Evolutionary conservation across 2,113 vertebrate species (phyloP).

Genomic region (Neomonachus schauinslandi): DNA sequence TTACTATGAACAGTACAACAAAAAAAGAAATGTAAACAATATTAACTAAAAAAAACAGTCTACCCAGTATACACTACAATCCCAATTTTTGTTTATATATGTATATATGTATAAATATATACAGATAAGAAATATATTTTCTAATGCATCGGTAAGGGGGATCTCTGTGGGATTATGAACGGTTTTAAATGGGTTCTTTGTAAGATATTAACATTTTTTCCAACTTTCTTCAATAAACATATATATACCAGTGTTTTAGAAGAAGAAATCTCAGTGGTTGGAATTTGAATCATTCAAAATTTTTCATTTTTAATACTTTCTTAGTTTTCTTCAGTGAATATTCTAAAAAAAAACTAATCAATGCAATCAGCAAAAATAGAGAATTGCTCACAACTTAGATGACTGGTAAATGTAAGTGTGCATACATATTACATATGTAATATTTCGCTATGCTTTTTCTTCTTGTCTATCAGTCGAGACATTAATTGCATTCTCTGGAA

Average conservation of each 20-base stretch:
- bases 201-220: background rate
- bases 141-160: background rate
- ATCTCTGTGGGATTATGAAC: background rate
- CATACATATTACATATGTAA: background rate
- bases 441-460: background rate
- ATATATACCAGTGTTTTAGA: background rate
- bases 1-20: background rate
- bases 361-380: background rate
- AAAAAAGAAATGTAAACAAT: background rate
- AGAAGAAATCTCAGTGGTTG: background rate
- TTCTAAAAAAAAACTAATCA: background rate
- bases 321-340: background rate
- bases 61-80: background rate
- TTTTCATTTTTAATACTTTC: background rate
- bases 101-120: background rate
- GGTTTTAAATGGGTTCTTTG: slow-evolving; percentile 6
- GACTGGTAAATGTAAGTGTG: background rate
- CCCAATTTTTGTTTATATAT: background rate
- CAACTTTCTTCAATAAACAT: background rate
- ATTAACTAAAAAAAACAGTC: background rate
- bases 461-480: background rate
- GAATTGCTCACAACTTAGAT: background rate
- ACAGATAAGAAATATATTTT: background rate
- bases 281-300: background rate
- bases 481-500: background rate